Base-by-base conservation (phyloP, 2,888 invertebrate genomes). In the Julus scandinavius region DNA sequence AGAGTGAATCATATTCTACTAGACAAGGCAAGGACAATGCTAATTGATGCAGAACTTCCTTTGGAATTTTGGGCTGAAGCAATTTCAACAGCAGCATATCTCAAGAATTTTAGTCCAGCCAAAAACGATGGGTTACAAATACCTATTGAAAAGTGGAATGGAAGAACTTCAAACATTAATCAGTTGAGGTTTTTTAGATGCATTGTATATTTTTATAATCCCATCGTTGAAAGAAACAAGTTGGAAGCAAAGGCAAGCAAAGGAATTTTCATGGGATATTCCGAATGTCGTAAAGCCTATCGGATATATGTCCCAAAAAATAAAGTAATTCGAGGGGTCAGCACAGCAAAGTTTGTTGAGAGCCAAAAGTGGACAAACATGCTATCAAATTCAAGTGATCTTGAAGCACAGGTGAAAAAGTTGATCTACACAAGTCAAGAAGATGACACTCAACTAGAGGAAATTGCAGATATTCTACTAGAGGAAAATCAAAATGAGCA, bases 41-140 rank as follows among this genome's bases (percentile, higher is more conserved):
- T 87, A 7, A 87, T 87, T 17, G 87, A 87, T 88, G 63, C 50
- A n/a, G 72, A 29, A 38, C 80, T 49, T 41, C 38, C 86, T 88
- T 29, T 63, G 13, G 20, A 40, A 20, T 38, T n/a, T 29, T 20
- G 85, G 20, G 17, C n/a, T 7, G 45, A 45, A 45, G 87, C 87
- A 63, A 45, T 87, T 40, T 50, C 87, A 38, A 58, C 40, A 29
- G 87, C 87, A 20, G 29, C 63, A 17, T 87, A 87, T 83, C 13
- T 58, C 1, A 50, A 72, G 38, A 87, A 87, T 20, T 50, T 50
- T 38, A 63, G 2, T 29, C 63, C 87, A 87, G 15, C 72, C 20
- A 87, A 72, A 29, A 58, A 17, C n/a, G 87, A 40, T 40, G 17
- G 0, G 40, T 17, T 45, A 15, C 45, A 45, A n/a, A 49, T 15